Evolutionary conservation across 2,113 vertebrate species (phyloP).

Genomic region (Poeciliopsis prolifica): DNA sequence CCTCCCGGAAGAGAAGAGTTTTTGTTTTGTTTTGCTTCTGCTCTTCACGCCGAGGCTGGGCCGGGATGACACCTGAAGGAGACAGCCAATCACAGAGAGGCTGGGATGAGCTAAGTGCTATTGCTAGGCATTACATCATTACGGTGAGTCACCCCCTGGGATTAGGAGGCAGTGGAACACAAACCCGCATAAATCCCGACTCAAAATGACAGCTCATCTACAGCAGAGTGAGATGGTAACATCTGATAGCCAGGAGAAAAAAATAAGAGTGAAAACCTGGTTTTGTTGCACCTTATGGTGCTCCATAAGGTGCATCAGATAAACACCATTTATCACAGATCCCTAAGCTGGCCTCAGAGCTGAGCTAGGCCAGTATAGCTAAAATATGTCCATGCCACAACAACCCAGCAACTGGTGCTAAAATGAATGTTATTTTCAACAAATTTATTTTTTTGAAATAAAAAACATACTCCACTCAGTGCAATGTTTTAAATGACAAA

Average conservation of each 20-base stretch:
- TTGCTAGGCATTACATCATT: conserved; percentile 77
- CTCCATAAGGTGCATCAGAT: conserved; percentile 18
- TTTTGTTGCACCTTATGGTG: not conserved
- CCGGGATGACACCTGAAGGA: conserved; percentile 51
- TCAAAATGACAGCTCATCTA: conserved; percentile 12
- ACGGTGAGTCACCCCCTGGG: conserved; percentile 71
- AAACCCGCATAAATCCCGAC: conserved; percentile 18
- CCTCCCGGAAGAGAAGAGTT: conserved; percentile 35
- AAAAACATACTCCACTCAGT: not conserved
- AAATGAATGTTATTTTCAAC: not conserved
- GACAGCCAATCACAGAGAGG: conserved; percentile 51
- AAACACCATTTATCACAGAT: conserved; percentile 14
- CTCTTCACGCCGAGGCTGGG: conserved; percentile 46
- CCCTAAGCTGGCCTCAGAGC: conserved; percentile 12
- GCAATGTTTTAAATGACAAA: not conserved
- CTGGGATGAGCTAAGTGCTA: conserved; percentile 60
- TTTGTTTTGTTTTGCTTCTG: conserved; percentile 1
- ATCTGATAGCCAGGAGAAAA: not conserved
- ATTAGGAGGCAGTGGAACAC: conserved; percentile 43
- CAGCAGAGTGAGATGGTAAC: conserved; percentile 2
- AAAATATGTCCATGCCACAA: not conserved
- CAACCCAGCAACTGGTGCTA: conserved; percentile 6
- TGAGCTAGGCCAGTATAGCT: conserved; percentile 12
- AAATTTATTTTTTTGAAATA: not conserved
- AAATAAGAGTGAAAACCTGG: not conserved